A percentile compares a stretch with the other conserved stretches of the same genome.
These are phyloP conservation scores for Setophaga petechia DNA, from an alignment of 2,113 vertebrate genomes.

Conservation along the genomic window DNA sequence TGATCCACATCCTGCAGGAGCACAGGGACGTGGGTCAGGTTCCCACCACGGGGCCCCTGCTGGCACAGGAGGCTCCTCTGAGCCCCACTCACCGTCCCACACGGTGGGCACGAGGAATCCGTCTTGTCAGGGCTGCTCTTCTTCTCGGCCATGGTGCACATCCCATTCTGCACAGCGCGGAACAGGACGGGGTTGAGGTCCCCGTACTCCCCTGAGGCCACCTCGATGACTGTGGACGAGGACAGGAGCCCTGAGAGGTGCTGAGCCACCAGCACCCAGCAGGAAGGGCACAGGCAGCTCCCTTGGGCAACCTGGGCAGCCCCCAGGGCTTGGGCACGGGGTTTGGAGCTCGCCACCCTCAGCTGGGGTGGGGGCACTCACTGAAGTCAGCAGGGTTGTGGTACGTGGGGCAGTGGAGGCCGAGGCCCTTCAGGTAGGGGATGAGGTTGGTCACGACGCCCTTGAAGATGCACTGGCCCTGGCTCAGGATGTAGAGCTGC, in stretches of 20 bases:
- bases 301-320: background rate
- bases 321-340: background rate
- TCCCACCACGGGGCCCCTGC: rapidly evolving
- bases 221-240: constrained; percentile 88
- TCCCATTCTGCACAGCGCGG: constrained; percentile 91
- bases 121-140: constrained; percentile 86
- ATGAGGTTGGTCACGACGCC: constrained; percentile 94
- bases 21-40: rapidly evolving
- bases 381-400: constrained; percentile 99
- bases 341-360: background rate
- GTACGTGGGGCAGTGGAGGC: constrained; percentile 97
- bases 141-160: constrained; percentile 88
- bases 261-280: background rate
- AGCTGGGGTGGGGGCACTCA: constrained; percentile 71
- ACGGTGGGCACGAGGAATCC: constrained; percentile 79
- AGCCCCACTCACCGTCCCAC: constrained; percentile 78
- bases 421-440: constrained; percentile 94
- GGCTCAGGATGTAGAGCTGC: constrained; percentile 98
- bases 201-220: constrained; percentile 96
- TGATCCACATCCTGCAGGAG: constrained; percentile 81
- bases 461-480: constrained; percentile 98
- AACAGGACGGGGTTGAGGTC: constrained; percentile 95
- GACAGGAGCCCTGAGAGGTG: background rate
- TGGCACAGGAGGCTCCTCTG: background rate
- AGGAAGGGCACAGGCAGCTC: background rate